Evolutionary conservation across 2,888 invertebrate species (phyloP), one percentile per base, ranked within the genome.

Genomic region (Dicyrtoma fusca): DNA sequence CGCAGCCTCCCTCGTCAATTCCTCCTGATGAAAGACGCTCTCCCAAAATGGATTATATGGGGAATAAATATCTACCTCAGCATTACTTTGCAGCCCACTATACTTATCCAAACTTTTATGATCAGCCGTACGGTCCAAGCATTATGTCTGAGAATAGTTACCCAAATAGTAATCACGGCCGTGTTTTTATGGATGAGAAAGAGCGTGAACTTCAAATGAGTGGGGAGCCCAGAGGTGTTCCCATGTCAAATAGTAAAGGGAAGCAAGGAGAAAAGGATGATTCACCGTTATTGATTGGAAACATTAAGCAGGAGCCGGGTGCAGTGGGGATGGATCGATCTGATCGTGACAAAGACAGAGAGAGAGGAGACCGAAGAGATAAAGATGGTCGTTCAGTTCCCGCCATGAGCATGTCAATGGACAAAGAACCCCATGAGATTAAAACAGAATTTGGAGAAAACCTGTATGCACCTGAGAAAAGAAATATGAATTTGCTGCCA

Each of bases 231-330:
- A 44, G 34, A 19, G 69, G 68, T n/a, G 61, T 17, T 25, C 34
- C 5, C 14, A 34, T 59, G 26, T 17, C 34, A 34, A 34, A 42
- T 3, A 61, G 19, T 26, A 66, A 68, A 42, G 62, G 55, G 17
- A 71, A 72, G 55, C 42, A 51, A 26, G 73, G 55, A 10, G 75
- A 77, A 19, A 77, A 76, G 65, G 74, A 75, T 3, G 74, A 75
- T 19, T 62, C 63, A 10, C 69, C 49, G 11, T 19, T 25, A 14
- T n/a, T 73, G 26, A 42, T 69, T 13, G 47, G 64, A 49, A 73
- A 72, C 64, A 79, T 80, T 14, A 80, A 80, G 53, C 77, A 78
- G 75, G 80, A 80, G 71, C 79, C 80, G 11, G 73, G 74, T 23
- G 26, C 75, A 10, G 5, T 34, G n/a, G 34, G 34, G 3, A 5